A percentile compares a stretch with the other conserved stretches of the same genome.
Conservation (phyloP, 2,797 vertebrate species). For the Propithecus perrieri region DNA sequence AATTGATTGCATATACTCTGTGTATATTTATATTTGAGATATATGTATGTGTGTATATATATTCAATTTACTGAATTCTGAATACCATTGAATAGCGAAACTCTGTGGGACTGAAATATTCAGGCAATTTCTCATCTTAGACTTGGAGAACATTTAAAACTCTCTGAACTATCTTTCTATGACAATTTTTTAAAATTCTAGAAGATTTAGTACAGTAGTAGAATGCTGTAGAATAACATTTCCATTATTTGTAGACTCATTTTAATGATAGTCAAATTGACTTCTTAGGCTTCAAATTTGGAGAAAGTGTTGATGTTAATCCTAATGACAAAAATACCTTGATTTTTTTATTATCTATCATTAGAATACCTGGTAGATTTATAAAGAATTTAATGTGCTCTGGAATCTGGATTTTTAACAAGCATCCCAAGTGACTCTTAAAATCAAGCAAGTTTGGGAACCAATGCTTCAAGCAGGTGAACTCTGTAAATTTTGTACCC, state of each 20-base stretch:
- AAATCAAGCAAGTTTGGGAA: not conserved
- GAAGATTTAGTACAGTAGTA: not conserved
- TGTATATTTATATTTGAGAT: not conserved
- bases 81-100: not conserved
- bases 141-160: not conserved
- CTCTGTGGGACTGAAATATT: not conserved
- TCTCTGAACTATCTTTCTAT: not conserved
- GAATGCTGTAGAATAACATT: not conserved
- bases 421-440: not conserved
- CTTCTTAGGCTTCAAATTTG: conserved; percentile 3
- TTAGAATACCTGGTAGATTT: not conserved
- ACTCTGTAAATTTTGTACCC: not conserved
- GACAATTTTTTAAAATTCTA: not conserved
- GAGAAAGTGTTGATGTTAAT: not conserved
- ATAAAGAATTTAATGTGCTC: not conserved
- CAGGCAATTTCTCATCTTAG: not conserved
- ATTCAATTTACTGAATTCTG: not conserved
- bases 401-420: not conserved
- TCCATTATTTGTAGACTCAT: not conserved
- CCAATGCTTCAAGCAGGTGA: not conserved
- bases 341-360: not conserved
- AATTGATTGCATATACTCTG: not conserved
- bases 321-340: not conserved
- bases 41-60: not conserved
- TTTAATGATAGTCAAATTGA: not conserved